Conservation (phyloP, 1,140 invertebrate species). For the Olivierus martensii region DNA sequence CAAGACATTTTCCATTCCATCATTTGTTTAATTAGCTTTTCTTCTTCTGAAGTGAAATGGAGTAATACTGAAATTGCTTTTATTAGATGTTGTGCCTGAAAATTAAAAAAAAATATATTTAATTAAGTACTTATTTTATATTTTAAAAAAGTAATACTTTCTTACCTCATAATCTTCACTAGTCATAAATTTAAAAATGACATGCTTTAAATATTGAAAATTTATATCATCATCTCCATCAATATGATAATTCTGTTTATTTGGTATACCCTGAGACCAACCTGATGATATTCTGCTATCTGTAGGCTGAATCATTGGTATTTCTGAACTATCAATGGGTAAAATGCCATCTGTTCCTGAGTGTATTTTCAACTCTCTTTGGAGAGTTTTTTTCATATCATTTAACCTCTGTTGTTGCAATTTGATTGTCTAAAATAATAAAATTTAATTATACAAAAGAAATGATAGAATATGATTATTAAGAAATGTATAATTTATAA, state of each 20-base stretch:
- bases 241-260: background rate
- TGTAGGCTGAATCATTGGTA: background rate
- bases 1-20: conserved; percentile 77
- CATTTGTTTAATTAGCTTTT: conserved; percentile 69
- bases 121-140: too few species aligned
- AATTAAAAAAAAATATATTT: conserved; percentile 22
- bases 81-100: conserved; percentile 71
- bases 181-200: conserved; percentile 80
- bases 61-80: conserved; percentile 70
- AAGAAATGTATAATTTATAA: too few species aligned
- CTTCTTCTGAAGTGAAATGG: conserved; percentile 70
- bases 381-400: conserved; percentile 81
- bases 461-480: too few species aligned
- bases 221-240: conserved; percentile 45
- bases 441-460: too few species aligned
- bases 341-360: conserved; percentile 7
- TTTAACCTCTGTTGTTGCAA: conserved; percentile 67
- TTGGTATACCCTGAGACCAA: background rate
- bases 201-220: conserved; percentile 78
- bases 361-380: conserved; percentile 56
- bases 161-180: conserved; percentile 62
- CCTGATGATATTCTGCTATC: background rate
- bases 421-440: conserved; percentile 57
- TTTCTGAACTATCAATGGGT: background rate
- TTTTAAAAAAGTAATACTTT: too few species aligned